These are phyloP conservation scores for Rhabdomys dilectus DNA, from an alignment of 2,113 vertebrate genomes.

Conservation along the genomic window DNA sequence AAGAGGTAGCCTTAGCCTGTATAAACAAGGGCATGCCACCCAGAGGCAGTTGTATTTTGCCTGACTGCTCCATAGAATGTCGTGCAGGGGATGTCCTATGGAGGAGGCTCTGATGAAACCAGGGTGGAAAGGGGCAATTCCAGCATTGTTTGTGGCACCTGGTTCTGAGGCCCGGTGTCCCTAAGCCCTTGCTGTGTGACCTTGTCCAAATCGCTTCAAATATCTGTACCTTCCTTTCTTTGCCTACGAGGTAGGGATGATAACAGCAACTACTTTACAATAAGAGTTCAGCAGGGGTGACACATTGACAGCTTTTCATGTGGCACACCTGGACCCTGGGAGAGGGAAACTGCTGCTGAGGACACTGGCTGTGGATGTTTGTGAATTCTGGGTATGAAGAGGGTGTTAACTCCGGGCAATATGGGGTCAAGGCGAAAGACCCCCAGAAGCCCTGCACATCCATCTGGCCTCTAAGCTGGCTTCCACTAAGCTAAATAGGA, in stretches of 20 bases:
- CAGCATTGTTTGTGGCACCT: neutral
- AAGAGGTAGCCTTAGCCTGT: constrained; percentile 25
- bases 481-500: neutral
- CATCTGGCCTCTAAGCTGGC: constrained; percentile 65
- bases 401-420: neutral
- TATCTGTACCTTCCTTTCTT: constrained; percentile 32
- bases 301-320: neutral
- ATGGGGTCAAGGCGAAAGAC: neutral
- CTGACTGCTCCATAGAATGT: neutral
- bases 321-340: rapidly evolving
- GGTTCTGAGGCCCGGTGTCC: neutral
- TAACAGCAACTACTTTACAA: neutral
- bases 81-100: neutral
- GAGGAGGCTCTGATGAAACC: neutral
- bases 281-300: neutral
- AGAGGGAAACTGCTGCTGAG: neutral
- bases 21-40: constrained; percentile 35
- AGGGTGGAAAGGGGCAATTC: neutral
- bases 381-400: neutral
- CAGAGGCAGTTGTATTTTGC: neutral
- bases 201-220: neutral
- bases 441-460: neutral
- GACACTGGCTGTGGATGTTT: neutral
- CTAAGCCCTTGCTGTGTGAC: neutral
- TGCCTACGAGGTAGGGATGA: neutral